Base-by-base conservation (phyloP, 2,113 vertebrate genomes). In the Lophura nycthemera region DNA sequence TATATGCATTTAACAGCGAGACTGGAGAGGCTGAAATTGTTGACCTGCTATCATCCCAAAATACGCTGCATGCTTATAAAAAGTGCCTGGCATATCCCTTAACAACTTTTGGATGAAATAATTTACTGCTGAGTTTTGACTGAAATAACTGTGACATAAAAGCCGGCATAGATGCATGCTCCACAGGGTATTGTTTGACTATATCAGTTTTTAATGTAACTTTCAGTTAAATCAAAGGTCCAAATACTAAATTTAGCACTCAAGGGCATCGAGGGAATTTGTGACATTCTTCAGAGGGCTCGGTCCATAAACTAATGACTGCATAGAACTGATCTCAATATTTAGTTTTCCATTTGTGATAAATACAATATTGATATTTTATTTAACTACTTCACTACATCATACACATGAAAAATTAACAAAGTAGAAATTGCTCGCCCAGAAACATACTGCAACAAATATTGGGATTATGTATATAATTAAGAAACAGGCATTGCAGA, bases 161-260 rank as follows among this genome's bases (percentile, higher is more conserved):
- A 97, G 95, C 90, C 59, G 34, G 89, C 97, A 92, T 72, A 93
- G 97, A 97, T 91, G 97, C 75, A 78, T 88, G 60, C 89, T 95
- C 97, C 96, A 86, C n/a, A 86, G 97, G 97, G 97, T 97, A 92
- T 96, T 97, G 96, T 97, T 96, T 97, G 97, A 89, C 95, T 96
- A 72, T 96, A 95, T 94, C 96, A 96, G 97, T 92, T 97, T 97
- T 96, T 97, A 97, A 84, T 94, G 95, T 95, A 95, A 98, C 96
- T 97, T 97, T 96, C 97, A 71, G 24, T 95, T 97, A 97, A 97
- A 97, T 97, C 97, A 97, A 97, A 97, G 96, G 97, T 94, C 96
- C 97, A 96, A 98, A 97, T 93, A 96, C 96, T 98, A 97, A 97
- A 96, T 97, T 96, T 97, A 97, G 97, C 95, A 91, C 94, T 83